A percentile compares a stretch with the other conserved stretches of the same genome.
Conservation (phyloP, 2,113 vertebrate genomes). For the Vombatus ursinus region DNA sequence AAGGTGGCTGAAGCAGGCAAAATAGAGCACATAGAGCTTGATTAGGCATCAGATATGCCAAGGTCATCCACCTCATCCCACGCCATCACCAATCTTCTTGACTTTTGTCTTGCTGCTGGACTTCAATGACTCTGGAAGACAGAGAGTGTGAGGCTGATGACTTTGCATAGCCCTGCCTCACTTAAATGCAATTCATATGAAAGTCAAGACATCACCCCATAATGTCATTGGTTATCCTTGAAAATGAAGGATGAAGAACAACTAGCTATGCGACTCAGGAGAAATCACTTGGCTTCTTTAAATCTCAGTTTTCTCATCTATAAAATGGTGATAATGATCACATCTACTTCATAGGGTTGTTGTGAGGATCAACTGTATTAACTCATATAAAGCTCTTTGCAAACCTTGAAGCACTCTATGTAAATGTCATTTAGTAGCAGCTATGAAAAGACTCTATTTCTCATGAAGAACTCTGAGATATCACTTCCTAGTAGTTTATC, state of each 20-base stretch:
- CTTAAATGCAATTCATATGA: too few relatives aligned
- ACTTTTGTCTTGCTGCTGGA: too few relatives aligned
- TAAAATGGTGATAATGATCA: background rate
- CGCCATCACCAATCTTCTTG: too few relatives aligned
- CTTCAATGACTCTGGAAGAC: too few relatives aligned
- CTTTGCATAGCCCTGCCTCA: too few relatives aligned
- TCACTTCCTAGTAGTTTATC: background rate
- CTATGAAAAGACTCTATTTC: background rate
- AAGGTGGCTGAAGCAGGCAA: background rate
- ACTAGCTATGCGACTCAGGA: background rate
- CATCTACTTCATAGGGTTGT: background rate
- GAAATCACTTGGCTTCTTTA: background rate
- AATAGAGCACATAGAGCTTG: background rate
- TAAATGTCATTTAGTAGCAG: background rate
- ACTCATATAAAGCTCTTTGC: background rate
- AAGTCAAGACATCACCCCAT: too few relatives aligned
- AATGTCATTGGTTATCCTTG: too few relatives aligned
- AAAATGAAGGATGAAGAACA: too few relatives aligned
- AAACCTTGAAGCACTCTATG: background rate
- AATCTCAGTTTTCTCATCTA: background rate
- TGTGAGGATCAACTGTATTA: background rate
- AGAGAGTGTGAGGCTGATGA: too few relatives aligned
- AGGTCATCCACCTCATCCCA: background rate
- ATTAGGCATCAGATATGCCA: background rate
- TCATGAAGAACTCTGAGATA: background rate